These are phyloP conservation scores for Psephotus haematonotus DNA, from an alignment of 2,113 vertebrate species.

Conservation along the genomic window DNA sequence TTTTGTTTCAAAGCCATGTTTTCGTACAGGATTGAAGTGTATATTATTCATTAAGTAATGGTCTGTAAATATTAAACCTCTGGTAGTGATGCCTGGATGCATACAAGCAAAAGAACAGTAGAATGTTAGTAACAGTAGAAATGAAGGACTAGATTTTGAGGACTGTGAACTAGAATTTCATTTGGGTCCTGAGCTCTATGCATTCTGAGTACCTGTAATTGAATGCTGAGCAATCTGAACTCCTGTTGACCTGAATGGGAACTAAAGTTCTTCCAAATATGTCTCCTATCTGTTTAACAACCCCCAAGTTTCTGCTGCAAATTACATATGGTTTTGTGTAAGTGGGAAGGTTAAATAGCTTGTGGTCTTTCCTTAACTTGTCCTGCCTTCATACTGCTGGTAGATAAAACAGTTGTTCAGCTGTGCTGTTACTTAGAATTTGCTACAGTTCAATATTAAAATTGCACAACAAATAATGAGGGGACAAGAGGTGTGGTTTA, in stretches of 20 bases:
- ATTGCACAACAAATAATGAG: not conserved
- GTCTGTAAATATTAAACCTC: not conserved
- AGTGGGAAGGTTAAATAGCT: not conserved
- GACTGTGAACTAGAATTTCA: not conserved
- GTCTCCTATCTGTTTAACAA: not conserved
- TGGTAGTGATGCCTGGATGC: not conserved
- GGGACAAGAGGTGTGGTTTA: not conserved
- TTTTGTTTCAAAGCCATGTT: not conserved
- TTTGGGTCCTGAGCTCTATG: not conserved
- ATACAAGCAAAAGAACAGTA: not conserved
- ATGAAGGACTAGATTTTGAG: not conserved
- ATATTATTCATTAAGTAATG: not conserved
- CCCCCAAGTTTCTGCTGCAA: not conserved
- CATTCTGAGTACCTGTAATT: not conserved
- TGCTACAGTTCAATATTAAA: not conserved
- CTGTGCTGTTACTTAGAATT: not conserved
- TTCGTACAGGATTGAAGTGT: not conserved
- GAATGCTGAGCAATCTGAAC: not conserved
- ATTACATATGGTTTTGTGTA: not conserved
- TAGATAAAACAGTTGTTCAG: not conserved
- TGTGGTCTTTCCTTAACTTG: not conserved
- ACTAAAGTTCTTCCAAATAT: not conserved
- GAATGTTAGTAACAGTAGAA: not conserved
- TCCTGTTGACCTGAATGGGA: not conserved
- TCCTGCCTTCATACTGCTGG: not conserved